Evolutionary conservation across 2,113 vertebrate genomes (phyloP).

Genomic region (Thunnus thynnus): DNA sequence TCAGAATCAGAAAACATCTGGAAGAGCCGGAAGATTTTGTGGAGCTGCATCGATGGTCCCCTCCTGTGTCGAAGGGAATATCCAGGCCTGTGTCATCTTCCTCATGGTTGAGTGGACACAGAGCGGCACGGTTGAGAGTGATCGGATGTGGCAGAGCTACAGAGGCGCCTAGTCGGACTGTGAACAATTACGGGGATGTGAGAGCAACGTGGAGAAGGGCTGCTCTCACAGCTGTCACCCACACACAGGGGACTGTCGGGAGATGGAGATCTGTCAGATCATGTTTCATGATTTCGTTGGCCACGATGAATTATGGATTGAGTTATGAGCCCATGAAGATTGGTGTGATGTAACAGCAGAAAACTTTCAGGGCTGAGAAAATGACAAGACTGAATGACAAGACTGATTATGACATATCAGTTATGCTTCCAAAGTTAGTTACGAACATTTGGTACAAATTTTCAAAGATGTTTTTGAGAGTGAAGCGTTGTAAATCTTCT

Average conservation of each 20-base stretch:
- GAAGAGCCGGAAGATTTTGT: constrained; percentile 28
- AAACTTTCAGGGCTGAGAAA: constrained; percentile 2
- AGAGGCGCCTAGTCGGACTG: constrained; percentile 61
- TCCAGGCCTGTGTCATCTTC: constrained; percentile 57
- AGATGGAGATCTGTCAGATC: constrained; percentile 75
- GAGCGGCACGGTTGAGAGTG: constrained; percentile 54
- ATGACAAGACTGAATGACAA: constrained; percentile 20
- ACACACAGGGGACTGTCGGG: constrained; percentile 56
- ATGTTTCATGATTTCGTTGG: constrained; percentile 59
- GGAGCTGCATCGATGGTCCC: constrained; percentile 16
- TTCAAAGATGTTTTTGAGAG: constrained; percentile 6
- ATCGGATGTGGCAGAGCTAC: constrained; percentile 78
- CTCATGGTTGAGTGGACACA: constrained; percentile 51
- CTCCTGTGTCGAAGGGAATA: constrained; percentile 32
- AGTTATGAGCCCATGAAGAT: constrained; percentile 51
- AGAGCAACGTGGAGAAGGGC: constrained; percentile 59
- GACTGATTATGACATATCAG: constrained; percentile 11
- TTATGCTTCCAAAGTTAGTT: constrained; percentile 9
- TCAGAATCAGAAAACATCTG: constrained; percentile 72
- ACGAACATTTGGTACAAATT: constrained; percentile 34
- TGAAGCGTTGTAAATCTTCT: constrained; percentile 14
- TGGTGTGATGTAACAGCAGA: constrained; percentile 39
- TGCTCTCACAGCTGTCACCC: constrained; percentile 79
- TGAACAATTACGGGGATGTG: constrained; percentile 79
- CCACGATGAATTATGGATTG: constrained; percentile 72